Evolutionary conservation across 2,888 invertebrate species (phyloP), one percentile per base, ranked within the genome.

Genomic region (Lagria hirta): DNA sequence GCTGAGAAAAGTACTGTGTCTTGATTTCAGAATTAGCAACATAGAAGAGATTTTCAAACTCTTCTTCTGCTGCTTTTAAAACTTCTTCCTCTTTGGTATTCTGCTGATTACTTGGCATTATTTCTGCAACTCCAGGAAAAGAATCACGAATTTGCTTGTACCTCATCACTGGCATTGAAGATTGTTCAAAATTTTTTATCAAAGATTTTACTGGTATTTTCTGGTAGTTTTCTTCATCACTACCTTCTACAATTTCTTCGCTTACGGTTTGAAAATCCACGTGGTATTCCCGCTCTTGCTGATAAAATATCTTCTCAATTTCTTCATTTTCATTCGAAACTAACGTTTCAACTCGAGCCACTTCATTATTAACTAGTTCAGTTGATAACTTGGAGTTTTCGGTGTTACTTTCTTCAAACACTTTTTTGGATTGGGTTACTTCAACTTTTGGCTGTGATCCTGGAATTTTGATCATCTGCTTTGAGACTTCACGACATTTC

Each of bases 151-250:
- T 70, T 51, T 76, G 75, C 52, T 79, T 78, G 54, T 75, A 75
- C 40, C 75, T 75, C 61, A 79, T 68, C 3, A 72, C 61, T 1
- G 80, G 78, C 62, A 75, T 69, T n/a, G 75, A 73, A n/a, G 78
- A 79, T 56, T 80, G 76, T 57, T 83, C 82, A 54, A 82, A 83
- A 52, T 75, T 77, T 47, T 75, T 73, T 30, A 83, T 82, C 17
- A 83, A 61, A 29, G 63, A 63, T 49, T 66, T 73, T 1, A 76
- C 74, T 14, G 73, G 74, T 32, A 75, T 57, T 57, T 73, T 71
- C 13, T 62, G 57, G 43, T 73, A 72, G 42, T 70, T 62, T 20
- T 69, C 68, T 12, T 63, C 60, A 14, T 52, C 50, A n/a, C n/a
- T n/a, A n/a, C n/a, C n/a, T n/a, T n/a, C n/a, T n/a, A 67, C 48